Conservation (phyloP, 2,888 invertebrate species). For the Lasioglossum marginatum region DNA sequence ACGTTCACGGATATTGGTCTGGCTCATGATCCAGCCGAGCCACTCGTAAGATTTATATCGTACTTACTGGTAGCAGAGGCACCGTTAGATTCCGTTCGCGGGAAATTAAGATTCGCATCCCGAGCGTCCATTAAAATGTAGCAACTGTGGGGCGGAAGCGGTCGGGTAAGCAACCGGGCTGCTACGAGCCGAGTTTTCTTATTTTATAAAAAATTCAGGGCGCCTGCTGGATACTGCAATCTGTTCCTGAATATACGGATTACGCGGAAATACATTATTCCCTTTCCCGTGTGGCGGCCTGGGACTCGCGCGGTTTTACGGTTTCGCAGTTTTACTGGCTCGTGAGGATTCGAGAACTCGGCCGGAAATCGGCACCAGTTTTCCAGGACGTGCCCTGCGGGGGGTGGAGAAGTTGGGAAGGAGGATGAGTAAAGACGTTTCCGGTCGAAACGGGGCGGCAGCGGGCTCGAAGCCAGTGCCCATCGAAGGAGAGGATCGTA, state of each 20-base stretch:
- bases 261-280: conserved; percentile 9
- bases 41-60: not conserved
- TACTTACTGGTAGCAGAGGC: not conserved
- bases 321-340: conserved; percentile 13
- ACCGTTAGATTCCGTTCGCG: not conserved
- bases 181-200: not conserved
- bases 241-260: not conserved
- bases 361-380: conserved; percentile 52
- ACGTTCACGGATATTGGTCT: not conserved
- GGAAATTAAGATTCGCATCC: conserved; percentile 6
- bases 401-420: conserved; percentile 22
- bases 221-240: not conserved
- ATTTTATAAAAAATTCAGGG: conserved; percentile 14
- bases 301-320: conserved; percentile 10
- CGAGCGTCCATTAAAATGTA: not conserved
- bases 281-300: not conserved
- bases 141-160: not conserved
- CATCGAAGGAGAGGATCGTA: conserved; percentile 63
- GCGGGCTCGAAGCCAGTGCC: conserved; percentile 72
- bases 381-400: conserved; percentile 58
- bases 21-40: not conserved
- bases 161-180: not conserved
- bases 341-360: conserved; percentile 14
- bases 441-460: not conserved
- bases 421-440: not conserved